These are phyloP conservation scores for Phasianus colchicus DNA, from an alignment of 2,113 vertebrate species.

Conservation along the genomic window DNA sequence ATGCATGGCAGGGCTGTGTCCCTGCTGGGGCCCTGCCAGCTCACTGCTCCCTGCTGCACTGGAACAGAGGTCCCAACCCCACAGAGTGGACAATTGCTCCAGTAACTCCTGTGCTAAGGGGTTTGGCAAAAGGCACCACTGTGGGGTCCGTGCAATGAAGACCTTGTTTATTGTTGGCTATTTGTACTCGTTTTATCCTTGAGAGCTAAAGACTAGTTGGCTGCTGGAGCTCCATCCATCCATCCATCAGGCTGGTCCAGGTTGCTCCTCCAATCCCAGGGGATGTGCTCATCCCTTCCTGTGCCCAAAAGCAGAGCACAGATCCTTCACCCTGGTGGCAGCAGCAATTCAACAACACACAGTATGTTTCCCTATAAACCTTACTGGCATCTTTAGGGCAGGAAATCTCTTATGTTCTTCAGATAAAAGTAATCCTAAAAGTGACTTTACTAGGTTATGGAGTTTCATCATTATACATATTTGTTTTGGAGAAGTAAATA, in stretches of 20 bases:
- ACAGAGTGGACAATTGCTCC: neutral
- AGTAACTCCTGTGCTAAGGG: neutral
- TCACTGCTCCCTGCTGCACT: neutral
- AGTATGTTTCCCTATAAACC: neutral
- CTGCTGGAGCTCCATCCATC: neutral
- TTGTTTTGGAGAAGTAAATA: neutral
- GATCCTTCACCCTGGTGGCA: neutral
- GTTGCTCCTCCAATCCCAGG: neutral
- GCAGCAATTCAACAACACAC: rapidly evolving
- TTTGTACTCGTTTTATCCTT: neutral
- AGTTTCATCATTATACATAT: neutral
- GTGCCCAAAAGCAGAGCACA: rapidly evolving
- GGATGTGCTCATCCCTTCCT: rapidly evolving
- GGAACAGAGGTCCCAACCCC: neutral
- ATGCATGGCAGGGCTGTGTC: conserved; percentile 27
- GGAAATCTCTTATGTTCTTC: conserved; percentile 7
- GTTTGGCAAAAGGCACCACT: neutral
- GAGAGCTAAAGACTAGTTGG: neutral
- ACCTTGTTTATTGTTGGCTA: neutral
- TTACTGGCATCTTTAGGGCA: neutral
- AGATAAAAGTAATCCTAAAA: neutral
- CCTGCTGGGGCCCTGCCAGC: conserved; percentile 23
- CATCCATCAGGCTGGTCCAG: no score
- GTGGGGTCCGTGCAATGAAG: rapidly evolving
- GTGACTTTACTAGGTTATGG: neutral